A percentile compares a stretch with the other conserved stretches of the same genome.
phyloP scores from a whole-genome alignment of 2,797 vertebrate genomes.

The Meriones psammophilus region DNA sequence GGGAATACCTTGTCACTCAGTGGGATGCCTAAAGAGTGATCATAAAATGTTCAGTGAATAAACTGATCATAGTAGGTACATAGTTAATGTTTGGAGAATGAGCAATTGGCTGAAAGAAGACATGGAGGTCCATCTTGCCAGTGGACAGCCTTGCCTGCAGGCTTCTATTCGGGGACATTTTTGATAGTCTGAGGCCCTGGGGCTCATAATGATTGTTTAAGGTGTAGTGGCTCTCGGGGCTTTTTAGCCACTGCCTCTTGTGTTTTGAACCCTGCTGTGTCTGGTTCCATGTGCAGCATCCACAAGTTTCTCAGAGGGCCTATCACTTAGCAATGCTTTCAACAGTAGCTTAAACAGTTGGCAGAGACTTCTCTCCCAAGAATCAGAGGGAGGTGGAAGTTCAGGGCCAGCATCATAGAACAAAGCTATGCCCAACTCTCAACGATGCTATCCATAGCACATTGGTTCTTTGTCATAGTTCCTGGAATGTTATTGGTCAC shows the following conservation, averaged over 20 bases:
- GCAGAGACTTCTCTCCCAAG: not conserved
- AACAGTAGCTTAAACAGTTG: not conserved
- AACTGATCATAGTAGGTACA: not conserved
- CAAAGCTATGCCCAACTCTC: not conserved
- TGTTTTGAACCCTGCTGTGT: not conserved
- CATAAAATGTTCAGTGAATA: not conserved
- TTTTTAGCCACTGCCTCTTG: not conserved
- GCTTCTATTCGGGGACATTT: not conserved
- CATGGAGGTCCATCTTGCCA: accelerated
- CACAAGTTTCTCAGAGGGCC: conserved; percentile 43
- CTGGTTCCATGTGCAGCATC: not conserved
- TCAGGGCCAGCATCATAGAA: accelerated
- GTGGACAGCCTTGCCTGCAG: not conserved
- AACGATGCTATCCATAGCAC: not conserved
- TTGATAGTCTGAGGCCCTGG: not conserved
- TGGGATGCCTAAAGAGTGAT: not conserved
- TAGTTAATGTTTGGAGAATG: not conserved
- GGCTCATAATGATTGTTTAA: not conserved
- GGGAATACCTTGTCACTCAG: not conserved
- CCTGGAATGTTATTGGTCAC: not conserved
- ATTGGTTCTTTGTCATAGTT: not conserved
- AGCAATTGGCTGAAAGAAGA: not conserved
- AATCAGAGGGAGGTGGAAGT: not conserved
- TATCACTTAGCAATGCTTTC: not conserved
- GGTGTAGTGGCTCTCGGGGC: not conserved